phyloP scores from a whole-genome alignment of 1,140 invertebrate species.

The Zaprionus vittiger region DNA sequence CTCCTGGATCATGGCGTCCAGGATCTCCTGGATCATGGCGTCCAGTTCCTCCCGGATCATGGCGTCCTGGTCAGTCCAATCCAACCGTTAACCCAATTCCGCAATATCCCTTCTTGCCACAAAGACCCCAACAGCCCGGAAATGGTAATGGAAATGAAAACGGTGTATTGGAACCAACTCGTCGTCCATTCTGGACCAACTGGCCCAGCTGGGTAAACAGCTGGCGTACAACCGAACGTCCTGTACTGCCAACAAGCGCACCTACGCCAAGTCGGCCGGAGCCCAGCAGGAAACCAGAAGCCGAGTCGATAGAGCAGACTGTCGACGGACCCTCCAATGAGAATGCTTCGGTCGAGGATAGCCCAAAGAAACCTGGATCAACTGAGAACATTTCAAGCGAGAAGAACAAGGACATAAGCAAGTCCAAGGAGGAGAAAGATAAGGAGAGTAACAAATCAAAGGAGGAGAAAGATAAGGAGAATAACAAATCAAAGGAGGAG shows the following conservation, averaged over 20 bases:
- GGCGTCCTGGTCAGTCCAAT: constrained; percentile 41
- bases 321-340: constrained; percentile 48
- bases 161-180: constrained; percentile 16
- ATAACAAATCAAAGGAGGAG: constrained; percentile 32
- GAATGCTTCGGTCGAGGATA: constrained; percentile 69
- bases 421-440: constrained; percentile 32
- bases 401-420: background rate
- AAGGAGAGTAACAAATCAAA: constrained; percentile 37
- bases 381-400: constrained; percentile 46
- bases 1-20: constrained; percentile 42
- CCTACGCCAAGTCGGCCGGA: constrained; percentile 28
- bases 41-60: constrained; percentile 39
- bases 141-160: constrained; percentile 19
- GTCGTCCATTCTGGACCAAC: constrained; percentile 58
- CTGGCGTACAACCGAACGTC: constrained; percentile 44
- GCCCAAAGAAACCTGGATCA: constrained; percentile 48
- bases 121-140: constrained; percentile 38
- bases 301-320: constrained; percentile 61
- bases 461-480: constrained; percentile 30
- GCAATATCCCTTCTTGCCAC: constrained; percentile 46
- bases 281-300: constrained; percentile 42
- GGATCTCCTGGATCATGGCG: constrained; percentile 1
- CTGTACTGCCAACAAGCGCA: constrained; percentile 12
- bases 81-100: constrained; percentile 34
- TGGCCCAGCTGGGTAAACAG: constrained; percentile 60